Evolutionary conservation across 2,888 invertebrate genomes (phyloP), one percentile per base, ranked within the genome.

Genomic region (Cephus spinipes): DNA sequence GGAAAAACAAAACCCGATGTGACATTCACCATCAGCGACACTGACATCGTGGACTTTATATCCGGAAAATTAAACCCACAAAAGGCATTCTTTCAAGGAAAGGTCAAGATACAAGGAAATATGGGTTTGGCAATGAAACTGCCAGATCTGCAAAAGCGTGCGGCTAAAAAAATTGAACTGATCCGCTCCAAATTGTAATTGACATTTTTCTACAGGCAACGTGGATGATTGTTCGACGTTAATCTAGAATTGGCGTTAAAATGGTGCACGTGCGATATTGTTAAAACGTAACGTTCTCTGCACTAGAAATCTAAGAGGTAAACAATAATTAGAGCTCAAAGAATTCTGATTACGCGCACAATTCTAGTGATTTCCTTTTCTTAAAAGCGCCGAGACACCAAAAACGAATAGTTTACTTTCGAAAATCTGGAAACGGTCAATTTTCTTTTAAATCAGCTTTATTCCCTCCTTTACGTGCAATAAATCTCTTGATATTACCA

Each of bases 51-150:
- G 9, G 97, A 97, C 84, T 93, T 99, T 77, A 96, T 99, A 87
- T 94, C 96, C 1, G 98, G 98, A 1, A 97, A 97, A 91, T 93
- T 99, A 80, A 98, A 98, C 91, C 97, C 97, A 0, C 98, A 99
- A 91, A 98, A 98, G 91, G 98, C 98, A 2, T 98, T 97, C 92
- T 97, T 97, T 94, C 97, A 98, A 92, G 99, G 99, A 30, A 99
- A 99, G 92, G 95, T 98, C 79, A 99, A 98, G 92, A 96, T 99
- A 80, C 97, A 98, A 90, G 99, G 99, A 55, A 99, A 99, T 91
- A 98, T 99, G 96, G 98, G 97, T 0, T 92, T 98, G 73, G 99
- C 99, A 2, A 96, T 99, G 96, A 99, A 98, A 91, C 92, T 99
- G 79, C 95, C 96, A 32, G 97, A 97, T 83, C 91, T 98, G 81